Conservation (phyloP, 2,888 invertebrate species). For the Leptopilina syphax region DNA sequence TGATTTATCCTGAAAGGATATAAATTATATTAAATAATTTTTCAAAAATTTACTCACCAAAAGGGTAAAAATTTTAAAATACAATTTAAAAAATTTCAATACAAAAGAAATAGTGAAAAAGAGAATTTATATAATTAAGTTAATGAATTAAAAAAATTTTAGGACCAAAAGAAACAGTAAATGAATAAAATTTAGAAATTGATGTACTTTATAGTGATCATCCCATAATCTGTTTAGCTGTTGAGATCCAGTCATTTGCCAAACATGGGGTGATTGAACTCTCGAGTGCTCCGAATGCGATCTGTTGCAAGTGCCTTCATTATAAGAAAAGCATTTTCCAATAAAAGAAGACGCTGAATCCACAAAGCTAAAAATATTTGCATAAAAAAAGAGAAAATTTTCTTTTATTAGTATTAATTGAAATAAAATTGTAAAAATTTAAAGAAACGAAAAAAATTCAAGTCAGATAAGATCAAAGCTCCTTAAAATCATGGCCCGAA, state of each 20-base stretch:
- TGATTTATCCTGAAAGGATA: conserved; percentile 56
- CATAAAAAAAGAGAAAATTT: not conserved
- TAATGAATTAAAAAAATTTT: not conserved
- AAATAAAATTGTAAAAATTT: not conserved
- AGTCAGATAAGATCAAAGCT: conserved; percentile 38
- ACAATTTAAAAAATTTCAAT: not conserved
- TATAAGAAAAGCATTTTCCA: conserved; percentile 65
- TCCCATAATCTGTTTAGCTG: conserved; percentile 51
- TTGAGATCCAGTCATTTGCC: conserved; percentile 51
- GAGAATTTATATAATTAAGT: too few relatives aligned
- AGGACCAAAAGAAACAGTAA: conserved; percentile 11
- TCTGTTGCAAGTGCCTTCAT: conserved; percentile 66
- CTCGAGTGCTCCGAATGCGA: conserved; percentile 68
- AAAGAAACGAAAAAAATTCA: not conserved
- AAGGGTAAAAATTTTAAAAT: too few relatives aligned
- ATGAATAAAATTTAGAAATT: not conserved
- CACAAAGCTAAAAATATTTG: conserved; percentile 61
- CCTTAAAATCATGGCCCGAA: conserved; percentile 49
- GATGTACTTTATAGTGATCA: conserved; percentile 50
- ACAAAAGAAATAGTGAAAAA: not conserved
- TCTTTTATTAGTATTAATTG: not conserved
- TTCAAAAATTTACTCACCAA: not conserved
- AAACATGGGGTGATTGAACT: conserved; percentile 66
- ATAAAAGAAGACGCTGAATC: conserved; percentile 68
- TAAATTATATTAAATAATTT: not conserved